Base-by-base conservation (phyloP, 2,797 vertebrate species). In the Muscicapa striata region DNA sequence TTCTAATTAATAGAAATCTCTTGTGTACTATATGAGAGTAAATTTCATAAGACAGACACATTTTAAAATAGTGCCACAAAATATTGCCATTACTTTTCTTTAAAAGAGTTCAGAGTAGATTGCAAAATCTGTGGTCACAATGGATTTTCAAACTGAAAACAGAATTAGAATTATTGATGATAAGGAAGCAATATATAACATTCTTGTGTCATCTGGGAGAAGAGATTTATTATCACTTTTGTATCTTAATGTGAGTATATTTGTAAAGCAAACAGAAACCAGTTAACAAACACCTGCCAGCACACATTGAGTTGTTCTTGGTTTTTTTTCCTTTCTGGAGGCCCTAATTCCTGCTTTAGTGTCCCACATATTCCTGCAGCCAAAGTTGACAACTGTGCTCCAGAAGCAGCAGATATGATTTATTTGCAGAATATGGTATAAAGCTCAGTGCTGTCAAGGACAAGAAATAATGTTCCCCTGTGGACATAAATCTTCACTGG, bases 331-430 rank as follows among this genome's bases (percentile, higher is more conserved):
- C 15, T 12, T 51, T 43, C 17, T 4, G 4, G 15, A 43, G 30
- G 13, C 14, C 14, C 78, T 73, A 34, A 58, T 82, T 83, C 54
- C 61, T 15, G 5, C 23, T 75, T 90, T 77, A 70, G 45, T 70
- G 77, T 40, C 45, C 59, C 67, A 41, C 0, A 0, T 68, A 20
- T 75, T 94, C 83, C 84, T 91, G 58, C 89, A 93, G 57, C 66
- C 49, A 75, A 75, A 54, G 73, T 2, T 94, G 87, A 72, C 90
- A 92, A 3, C 51, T 62, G 55, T 91, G 48, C 17, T 74, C 78
- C 78, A 76, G 81, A 80, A 77, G 67, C 67, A 90, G 70, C 77
- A 92, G 63, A 61, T 67, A 32, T 66, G 55, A 93, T 93, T 93
- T 93, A 87, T 84, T 93, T 88, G 58, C 46, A 63, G 57, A 67